Percentiles rank a stretch among this genome's conserved stretches.
These are phyloP conservation scores for Micrasema minimum DNA, from an alignment of 1,140 invertebrate species.

Conservation along the genomic window DNA sequence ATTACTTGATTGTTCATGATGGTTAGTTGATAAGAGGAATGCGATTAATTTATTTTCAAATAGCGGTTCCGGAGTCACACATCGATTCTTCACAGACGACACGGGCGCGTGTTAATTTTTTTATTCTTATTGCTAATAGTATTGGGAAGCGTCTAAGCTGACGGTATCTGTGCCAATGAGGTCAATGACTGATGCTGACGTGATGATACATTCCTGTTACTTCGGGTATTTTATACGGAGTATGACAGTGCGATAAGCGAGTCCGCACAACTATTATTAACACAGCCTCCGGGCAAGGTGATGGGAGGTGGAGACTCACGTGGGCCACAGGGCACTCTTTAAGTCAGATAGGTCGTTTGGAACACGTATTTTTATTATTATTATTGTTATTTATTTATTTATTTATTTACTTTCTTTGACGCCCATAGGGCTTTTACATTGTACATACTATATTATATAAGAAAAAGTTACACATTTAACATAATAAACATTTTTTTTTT, in stretches of 20 bases:
- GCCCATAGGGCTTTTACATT: too few species aligned
- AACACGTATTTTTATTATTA: too few species aligned
- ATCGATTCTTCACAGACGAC: background rate
- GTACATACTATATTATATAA: too few species aligned
- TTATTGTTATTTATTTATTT: too few species aligned
- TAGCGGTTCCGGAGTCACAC: background rate
- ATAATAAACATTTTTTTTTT: too few species aligned
- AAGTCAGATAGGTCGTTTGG: too few species aligned
- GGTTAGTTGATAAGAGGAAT: background rate
- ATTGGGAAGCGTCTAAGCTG: background rate
- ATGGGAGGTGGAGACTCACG: too few species aligned
- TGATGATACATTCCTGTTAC: conserved; percentile 16
- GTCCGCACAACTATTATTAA: too few species aligned
- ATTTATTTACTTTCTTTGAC: too few species aligned
- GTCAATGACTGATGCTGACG: conserved; percentile 25
- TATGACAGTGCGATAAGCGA: conserved; percentile 5
- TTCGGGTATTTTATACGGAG: conserved; percentile 6
- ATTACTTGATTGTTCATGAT: background rate
- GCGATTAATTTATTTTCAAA: background rate
- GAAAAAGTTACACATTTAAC: too few species aligned
- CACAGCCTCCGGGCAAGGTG: too few species aligned
- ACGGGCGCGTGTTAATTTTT: conserved; percentile 8
- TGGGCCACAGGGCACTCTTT: too few species aligned
- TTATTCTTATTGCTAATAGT: conserved; percentile 6
- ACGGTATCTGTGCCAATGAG: conserved; percentile 17